These are phyloP conservation scores for Cuculus canorus DNA, from an alignment of 2,797 vertebrate genomes.

Conservation along the genomic window DNA sequence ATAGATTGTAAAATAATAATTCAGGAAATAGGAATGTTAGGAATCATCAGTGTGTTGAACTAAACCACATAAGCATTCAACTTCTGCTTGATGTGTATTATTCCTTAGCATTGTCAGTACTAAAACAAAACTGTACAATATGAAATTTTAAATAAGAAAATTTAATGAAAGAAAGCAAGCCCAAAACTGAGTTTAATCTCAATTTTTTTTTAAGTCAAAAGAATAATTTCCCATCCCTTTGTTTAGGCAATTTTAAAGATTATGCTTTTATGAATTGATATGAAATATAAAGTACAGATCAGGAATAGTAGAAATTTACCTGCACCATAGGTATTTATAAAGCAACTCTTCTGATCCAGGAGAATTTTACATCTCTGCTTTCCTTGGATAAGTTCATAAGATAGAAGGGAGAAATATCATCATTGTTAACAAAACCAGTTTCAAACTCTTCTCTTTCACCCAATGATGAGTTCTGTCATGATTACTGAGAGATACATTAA, in stretches of 20 bases:
- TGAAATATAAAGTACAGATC: not conserved
- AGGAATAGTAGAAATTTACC: not conserved
- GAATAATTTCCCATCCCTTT: not conserved
- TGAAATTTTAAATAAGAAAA: not conserved
- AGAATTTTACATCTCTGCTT: not conserved
- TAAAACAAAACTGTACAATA: not conserved
- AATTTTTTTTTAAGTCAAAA: not conserved
- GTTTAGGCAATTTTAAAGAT: not conserved
- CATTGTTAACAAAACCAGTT: not conserved
- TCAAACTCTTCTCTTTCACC: not conserved
- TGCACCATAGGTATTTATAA: not conserved
- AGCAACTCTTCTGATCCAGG: not conserved
- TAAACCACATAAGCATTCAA: not conserved
- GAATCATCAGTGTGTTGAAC: not conserved
- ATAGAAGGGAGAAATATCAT: not conserved
- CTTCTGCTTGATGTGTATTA: not conserved
- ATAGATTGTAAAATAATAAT: not conserved
- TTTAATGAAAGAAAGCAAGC: too few species aligned
- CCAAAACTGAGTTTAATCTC: too few species aligned
- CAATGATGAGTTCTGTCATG: not conserved
- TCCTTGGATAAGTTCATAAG: not conserved
- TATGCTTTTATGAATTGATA: not conserved
- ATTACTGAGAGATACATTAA: not conserved
- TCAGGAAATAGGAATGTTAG: not conserved
- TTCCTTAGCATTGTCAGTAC: not conserved